Conservation (phyloP, 2,113 vertebrate species). For the Protobothrops flavoviridis region DNA sequence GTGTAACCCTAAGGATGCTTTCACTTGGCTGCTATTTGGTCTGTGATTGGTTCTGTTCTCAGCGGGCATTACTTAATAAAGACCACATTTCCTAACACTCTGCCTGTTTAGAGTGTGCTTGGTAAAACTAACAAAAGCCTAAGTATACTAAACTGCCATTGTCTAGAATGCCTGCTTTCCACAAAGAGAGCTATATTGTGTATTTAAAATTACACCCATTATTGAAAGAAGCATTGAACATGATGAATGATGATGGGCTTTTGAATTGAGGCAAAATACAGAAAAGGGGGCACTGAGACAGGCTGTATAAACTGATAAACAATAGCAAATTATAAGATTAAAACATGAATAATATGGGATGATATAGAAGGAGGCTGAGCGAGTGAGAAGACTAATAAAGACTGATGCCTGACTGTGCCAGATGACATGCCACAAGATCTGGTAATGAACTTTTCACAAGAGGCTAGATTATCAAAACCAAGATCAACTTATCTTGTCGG, state of each 20-base stretch:
- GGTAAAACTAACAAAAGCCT: neutral
- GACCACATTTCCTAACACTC: neutral
- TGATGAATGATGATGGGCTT: slow-evolving; percentile 13
- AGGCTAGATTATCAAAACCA: slow-evolving; percentile 25
- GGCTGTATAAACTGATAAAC: neutral
- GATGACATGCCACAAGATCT: slow-evolving; percentile 4
- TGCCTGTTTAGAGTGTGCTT: neutral
- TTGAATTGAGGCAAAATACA: slow-evolving; percentile 21
- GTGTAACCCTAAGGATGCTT: neutral
- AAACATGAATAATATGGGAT: slow-evolving; percentile 18
- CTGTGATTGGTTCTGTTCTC: neutral
- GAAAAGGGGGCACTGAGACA: slow-evolving; percentile 1
- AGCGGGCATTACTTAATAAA: neutral
- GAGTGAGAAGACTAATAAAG: slow-evolving; percentile 19
- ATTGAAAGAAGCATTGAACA: slow-evolving; percentile 25
- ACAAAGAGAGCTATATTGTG: slow-evolving; percentile 2
- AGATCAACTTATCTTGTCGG: slow-evolving; percentile 19
- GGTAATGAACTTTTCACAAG: slow-evolving; percentile 27
- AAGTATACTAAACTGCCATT: slow-evolving; percentile 35
- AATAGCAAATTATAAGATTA: slow-evolving; percentile 26
- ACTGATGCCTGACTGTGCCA: neutral
- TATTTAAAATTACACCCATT: slow-evolving; percentile 34
- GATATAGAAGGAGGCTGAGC: neutral
- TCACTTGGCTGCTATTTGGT: neutral
- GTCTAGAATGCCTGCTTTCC: slow-evolving; percentile 11